A percentile compares a stretch with the other conserved stretches of the same genome.
These are phyloP conservation scores for Hoplostethus mediterraneus DNA, from an alignment of 2,797 vertebrate species.

Conservation along the genomic window DNA sequence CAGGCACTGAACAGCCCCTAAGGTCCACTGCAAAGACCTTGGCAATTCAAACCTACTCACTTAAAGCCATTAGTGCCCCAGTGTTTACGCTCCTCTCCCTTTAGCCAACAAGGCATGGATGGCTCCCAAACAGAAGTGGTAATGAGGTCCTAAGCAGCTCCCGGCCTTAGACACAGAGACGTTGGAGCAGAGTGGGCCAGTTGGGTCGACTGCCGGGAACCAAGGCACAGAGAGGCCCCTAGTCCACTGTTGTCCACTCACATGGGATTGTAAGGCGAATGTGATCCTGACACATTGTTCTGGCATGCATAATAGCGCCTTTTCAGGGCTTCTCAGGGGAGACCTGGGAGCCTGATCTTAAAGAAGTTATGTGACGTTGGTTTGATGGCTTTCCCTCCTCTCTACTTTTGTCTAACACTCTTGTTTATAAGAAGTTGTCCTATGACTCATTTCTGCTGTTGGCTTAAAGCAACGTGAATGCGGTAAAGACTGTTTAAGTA, in stretches of 20 bases:
- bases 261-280: conserved; percentile 82
- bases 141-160: conserved; percentile 79
- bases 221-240: conserved; percentile 68
- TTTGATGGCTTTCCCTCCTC: conserved; percentile 59
- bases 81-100: conserved; percentile 76
- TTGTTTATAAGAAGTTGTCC: conserved; percentile 58
- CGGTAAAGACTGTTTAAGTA: conserved; percentile 19
- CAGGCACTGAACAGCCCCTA: conserved; percentile 65
- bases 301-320: conserved; percentile 82
- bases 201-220: conserved; percentile 64
- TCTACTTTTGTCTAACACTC: conserved; percentile 55
- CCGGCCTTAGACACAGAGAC: conserved; percentile 70
- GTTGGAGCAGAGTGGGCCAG: conserved; percentile 54
- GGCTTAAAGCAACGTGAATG: conserved; percentile 30
- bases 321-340: conserved; percentile 86
- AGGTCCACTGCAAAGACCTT: conserved; percentile 70
- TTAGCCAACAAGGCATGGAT: conserved; percentile 83
- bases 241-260: conserved; percentile 75
- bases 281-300: conserved; percentile 88
- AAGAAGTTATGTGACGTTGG: conserved; percentile 78
- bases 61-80: conserved; percentile 85
- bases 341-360: conserved; percentile 87
- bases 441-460: conserved; percentile 60
- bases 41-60: conserved; percentile 81
- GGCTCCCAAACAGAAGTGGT: conserved; percentile 81